Base-by-base conservation (phyloP, 2,888 invertebrate species). In the Macrophya alboannulata region DNA sequence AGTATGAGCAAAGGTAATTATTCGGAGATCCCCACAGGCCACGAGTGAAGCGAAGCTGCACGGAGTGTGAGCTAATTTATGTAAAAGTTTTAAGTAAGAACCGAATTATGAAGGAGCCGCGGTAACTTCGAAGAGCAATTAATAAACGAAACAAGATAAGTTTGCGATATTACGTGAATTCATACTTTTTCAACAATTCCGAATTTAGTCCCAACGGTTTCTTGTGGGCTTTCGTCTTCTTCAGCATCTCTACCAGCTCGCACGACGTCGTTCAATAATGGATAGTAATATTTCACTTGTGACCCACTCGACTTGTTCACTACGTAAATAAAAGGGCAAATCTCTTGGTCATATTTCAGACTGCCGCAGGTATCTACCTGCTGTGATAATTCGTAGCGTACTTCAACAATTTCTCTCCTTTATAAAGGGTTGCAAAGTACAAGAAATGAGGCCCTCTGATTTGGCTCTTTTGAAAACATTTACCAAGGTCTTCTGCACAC, bases 71-170 rank as follows among this genome's bases (percentile, higher is more conserved):
- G 62, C 62, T 81, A 51, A 81, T 81, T 81, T 6, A 59, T 17
- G 25, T 59, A n/a, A 40, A 81, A 81, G 62, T 81, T 81, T 81
- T 21, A 43, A 81, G 43, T 43, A 4, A 40, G 62, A 43, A 21
- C 21, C 40, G 43, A n/a, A 81, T 81, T 81, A 81, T 81, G 81
- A 62, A 81, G 43, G 40, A 62, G 21, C 25, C 31, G 21, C 48
- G 37, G 10, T 21, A 81, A 81, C 40, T 81, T 81, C 62, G 43
- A 62, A 62, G 62, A 25, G 62, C 40, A 62, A 62, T 62, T 62
- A 59, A 43, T 81, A 45, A 62, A 81, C 40, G 62, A 81, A 62
- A 62, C 21, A 43, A 77, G 77, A 55, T 51, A 77, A 77, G 25
- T 77, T 77, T 37, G 1, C 31, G 51, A 51, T 55, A 55, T 55